Evolutionary conservation across 92 coral and sea anemone species (phyloP).

Genomic region (Pocillopora meandrina): DNA sequence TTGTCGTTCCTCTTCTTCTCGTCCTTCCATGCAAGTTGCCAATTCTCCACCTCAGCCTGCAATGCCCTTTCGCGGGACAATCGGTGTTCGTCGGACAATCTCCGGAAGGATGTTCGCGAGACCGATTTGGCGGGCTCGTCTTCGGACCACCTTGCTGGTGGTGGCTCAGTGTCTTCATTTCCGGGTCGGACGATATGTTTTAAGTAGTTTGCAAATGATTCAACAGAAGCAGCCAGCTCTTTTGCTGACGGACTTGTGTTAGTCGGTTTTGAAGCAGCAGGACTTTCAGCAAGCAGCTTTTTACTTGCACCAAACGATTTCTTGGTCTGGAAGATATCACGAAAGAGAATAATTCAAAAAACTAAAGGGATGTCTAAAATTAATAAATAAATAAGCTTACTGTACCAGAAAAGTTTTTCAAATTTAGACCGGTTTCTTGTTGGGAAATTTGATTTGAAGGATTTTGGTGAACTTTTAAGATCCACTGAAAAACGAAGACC

Average conservation of each 20-base stretch:
- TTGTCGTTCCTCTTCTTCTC: constrained; percentile 90
- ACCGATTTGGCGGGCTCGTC: constrained; percentile 74
- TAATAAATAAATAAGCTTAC: too few relatives aligned
- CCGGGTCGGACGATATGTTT: constrained; percentile 83
- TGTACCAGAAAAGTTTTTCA: too few relatives aligned
- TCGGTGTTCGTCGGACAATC: constrained; percentile 67
- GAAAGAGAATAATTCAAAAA: not conserved
- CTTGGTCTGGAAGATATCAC: constrained; percentile 13
- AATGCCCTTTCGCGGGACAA: constrained; percentile 85
- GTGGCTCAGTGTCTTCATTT: constrained; percentile 62
- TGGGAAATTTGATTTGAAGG: too few relatives aligned
- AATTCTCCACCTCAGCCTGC: constrained; percentile 84
- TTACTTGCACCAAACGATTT: constrained; percentile 45
- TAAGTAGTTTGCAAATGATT: constrained; percentile 91
- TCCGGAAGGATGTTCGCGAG: constrained; percentile 68
- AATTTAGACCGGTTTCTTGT: too few relatives aligned
- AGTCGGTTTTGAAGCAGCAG: constrained; percentile 14
- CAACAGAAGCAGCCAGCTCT: constrained; percentile 86
- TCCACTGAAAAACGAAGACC: too few relatives aligned
- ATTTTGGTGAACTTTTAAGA: too few relatives aligned
- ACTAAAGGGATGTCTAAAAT: not conserved
- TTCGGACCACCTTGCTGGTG: constrained; percentile 80
- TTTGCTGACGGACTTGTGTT: constrained; percentile 27
- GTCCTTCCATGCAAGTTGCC: constrained; percentile 96
- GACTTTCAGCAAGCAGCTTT: constrained; percentile 24